Conservation (phyloP, 2,797 vertebrate species). For the Scyliorhinus canicula region DNA sequence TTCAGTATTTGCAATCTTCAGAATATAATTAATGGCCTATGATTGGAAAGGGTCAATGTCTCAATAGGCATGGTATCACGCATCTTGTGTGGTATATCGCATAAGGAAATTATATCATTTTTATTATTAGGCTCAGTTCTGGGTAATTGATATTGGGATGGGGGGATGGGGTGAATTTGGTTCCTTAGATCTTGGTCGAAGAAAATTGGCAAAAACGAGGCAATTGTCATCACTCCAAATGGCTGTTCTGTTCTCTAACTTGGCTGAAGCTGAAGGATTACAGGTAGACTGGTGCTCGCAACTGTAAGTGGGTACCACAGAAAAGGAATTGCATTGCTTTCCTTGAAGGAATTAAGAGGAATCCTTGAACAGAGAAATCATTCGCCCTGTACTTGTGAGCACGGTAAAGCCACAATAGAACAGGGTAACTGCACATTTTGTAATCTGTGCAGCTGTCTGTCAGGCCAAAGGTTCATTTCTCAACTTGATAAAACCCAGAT, state of each 20-base stretch:
- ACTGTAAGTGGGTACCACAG: background rate
- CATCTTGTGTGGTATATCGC: background rate
- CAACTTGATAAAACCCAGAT: constrained; percentile 34
- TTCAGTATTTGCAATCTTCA: background rate
- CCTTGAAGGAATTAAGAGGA: background rate
- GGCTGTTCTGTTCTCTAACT: background rate
- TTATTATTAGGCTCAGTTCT: background rate
- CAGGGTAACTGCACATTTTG: background rate
- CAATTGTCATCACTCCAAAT: background rate
- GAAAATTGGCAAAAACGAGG: background rate
- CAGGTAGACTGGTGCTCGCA: background rate
- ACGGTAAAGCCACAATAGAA: background rate
- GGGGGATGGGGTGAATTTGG: background rate
- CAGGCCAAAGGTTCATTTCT: constrained; percentile 31
- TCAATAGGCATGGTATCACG: background rate
- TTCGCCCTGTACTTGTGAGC: background rate
- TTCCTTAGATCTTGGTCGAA: background rate
- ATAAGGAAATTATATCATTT: background rate
- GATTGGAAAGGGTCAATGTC: background rate
- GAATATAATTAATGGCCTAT: background rate
- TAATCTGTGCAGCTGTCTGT: background rate
- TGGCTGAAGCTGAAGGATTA: background rate
- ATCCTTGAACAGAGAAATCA: background rate
- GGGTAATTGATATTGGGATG: background rate
- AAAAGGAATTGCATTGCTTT: background rate